phyloP scores from a whole-genome alignment of 2,888 invertebrate genomes.

The Erebia ligea region DNA sequence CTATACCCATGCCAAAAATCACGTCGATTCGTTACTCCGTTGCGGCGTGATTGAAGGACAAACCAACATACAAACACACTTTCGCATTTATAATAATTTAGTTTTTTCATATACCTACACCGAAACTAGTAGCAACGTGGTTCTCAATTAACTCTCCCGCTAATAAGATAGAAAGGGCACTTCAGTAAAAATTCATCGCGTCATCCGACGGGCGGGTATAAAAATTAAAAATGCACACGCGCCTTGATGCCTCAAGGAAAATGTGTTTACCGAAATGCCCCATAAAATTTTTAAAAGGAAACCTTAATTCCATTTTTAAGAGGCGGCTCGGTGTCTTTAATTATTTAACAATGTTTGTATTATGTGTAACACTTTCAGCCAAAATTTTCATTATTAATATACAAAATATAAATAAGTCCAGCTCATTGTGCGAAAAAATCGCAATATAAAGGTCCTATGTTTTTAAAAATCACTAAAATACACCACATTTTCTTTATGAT shows the following conservation, averaged over 20 bases:
- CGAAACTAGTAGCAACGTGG: conserved; percentile 36
- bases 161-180: conserved; percentile 71
- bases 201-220: conserved; percentile 70
- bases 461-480: too few species aligned
- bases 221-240: conserved; percentile 81
- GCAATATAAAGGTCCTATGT: too few species aligned
- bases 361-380: not conserved
- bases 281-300: conserved; percentile 60
- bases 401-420: too few species aligned
- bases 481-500: too few species aligned
- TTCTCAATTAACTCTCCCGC: conserved; percentile 49
- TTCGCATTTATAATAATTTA: too few species aligned
- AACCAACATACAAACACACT: too few species aligned
- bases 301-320: conserved; percentile 40
- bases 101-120: too few species aligned
- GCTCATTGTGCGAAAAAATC: too few species aligned
- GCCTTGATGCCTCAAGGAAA: conserved; percentile 72
- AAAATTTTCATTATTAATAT: not conserved
- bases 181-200: conserved; percentile 78
- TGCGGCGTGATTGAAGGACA: too few species aligned
- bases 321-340: conserved; percentile 42
- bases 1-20: too few species aligned
- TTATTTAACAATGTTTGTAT: conserved; percentile 39
- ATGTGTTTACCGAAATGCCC: conserved; percentile 60
- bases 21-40: too few species aligned